A percentile compares a stretch with the other conserved stretches of the same genome.
Evolutionary conservation across 1,140 invertebrate species (phyloP).

Genomic region (Cotesia chilonis): DNA sequence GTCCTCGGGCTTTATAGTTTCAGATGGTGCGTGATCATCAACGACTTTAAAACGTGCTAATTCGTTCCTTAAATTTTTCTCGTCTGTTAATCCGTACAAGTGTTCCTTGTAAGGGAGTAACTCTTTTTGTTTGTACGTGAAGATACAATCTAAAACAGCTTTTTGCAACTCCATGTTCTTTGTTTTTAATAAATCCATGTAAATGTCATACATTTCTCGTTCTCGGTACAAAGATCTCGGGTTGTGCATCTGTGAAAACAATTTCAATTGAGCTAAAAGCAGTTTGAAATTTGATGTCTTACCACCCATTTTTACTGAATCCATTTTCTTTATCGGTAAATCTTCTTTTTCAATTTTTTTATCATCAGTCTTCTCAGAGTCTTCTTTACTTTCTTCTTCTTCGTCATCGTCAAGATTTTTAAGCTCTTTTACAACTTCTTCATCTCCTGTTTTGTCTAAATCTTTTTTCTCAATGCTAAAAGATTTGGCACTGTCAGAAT

Average conservation of each 20-base stretch:
- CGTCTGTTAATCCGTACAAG: conserved; percentile 81
- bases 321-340: conserved; percentile 5
- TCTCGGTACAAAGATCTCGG: conserved; percentile 82
- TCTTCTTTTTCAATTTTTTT: conserved; percentile 34
- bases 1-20: conserved; percentile 76
- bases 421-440: conserved; percentile 34
- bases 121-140: conserved; percentile 83
- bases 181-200: conserved; percentile 80
- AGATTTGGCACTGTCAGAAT: conserved; percentile 62
- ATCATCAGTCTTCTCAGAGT: conserved; percentile 43
- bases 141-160: conserved; percentile 82
- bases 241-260: conserved; percentile 83
- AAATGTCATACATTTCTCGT: conserved; percentile 77
- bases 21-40: conserved; percentile 65
- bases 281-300: conserved; percentile 70
- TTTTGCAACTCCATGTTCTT: conserved; percentile 83
- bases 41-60: conserved; percentile 81
- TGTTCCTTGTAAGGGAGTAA: conserved; percentile 80
- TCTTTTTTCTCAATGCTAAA: conserved; percentile 63
- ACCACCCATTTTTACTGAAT: conserved; percentile 51
- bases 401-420: conserved; percentile 42
- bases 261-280: conserved; percentile 76
- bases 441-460: conserved; percentile 14
- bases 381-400: conserved; percentile 45
- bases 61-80: conserved; percentile 88